Evolutionary conservation across 2,888 invertebrate genomes (phyloP).

Genomic region (Drosophila emarginata): DNA sequence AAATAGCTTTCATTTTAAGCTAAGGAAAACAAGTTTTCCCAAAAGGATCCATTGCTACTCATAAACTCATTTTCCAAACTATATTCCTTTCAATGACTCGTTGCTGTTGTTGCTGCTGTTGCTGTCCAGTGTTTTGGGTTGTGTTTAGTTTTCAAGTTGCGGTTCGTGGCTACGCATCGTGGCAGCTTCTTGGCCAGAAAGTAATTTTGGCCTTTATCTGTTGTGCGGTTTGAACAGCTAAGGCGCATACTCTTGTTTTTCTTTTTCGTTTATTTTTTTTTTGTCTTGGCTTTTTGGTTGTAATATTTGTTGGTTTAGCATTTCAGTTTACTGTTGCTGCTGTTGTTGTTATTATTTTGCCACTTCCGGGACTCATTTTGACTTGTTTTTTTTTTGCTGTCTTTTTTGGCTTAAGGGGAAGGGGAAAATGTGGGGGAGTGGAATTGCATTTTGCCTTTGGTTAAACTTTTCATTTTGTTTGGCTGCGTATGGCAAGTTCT

Average conservation of each 20-base stretch:
- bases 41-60: constrained; percentile 51
- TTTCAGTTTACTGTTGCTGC: constrained; percentile 26
- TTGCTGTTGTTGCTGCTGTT: constrained; percentile 1
- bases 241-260: constrained; percentile 27
- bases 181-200: constrained; percentile 74
- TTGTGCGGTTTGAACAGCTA: constrained; percentile 71
- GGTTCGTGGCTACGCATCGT: constrained; percentile 60
- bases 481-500: constrained; percentile 26
- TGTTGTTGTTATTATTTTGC: constrained; percentile 35
- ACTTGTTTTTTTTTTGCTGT: constrained; percentile 21
- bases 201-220: constrained; percentile 76
- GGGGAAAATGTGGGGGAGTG: constrained; percentile 4
- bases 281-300: constrained; percentile 16
- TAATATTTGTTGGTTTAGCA: constrained; percentile 44
- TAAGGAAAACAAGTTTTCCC: constrained; percentile 45
- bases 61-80: constrained; percentile 59
- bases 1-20: constrained; percentile 20
- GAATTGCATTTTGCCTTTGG: constrained; percentile 45
- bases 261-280: constrained; percentile 3
- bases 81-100: constrained; percentile 37
- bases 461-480: constrained; percentile 50
- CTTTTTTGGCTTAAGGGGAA: constrained; percentile 33
- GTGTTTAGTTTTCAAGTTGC: constrained; percentile 66
- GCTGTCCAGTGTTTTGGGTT: constrained; percentile 40
- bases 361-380: constrained; percentile 69